Evolutionary conservation across 2,797 vertebrate species (phyloP).

Genomic region (Xenentodon cancila): DNA sequence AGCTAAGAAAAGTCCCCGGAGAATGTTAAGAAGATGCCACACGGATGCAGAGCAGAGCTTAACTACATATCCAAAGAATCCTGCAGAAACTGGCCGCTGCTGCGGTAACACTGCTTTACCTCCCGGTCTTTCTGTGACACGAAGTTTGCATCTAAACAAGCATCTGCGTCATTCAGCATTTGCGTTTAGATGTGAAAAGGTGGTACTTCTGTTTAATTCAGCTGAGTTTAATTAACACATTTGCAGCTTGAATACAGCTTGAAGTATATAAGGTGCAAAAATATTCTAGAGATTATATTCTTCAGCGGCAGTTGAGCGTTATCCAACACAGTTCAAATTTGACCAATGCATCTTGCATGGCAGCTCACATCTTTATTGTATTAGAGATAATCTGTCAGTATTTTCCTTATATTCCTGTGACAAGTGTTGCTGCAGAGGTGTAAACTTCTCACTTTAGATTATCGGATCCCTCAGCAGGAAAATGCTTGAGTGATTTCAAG

Average conservation of each 20-base stretch:
- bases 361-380: too few relatives aligned
- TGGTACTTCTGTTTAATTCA: too few relatives aligned
- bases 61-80: conserved; percentile 1
- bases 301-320: too few relatives aligned
- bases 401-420: background rate
- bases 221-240: too few relatives aligned
- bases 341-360: too few relatives aligned
- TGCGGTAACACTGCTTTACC: conserved; percentile 8
- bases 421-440: conserved; percentile 17
- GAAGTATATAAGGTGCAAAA: background rate
- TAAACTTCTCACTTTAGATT: conserved; percentile 28
- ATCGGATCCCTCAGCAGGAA: conserved; percentile 18
- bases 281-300: background rate
- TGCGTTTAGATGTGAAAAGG: too few relatives aligned
- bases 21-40: background rate
- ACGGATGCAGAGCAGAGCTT: conserved; percentile 3
- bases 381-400: too few relatives aligned
- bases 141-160: background rate
- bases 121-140: background rate
- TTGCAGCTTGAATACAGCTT: too few relatives aligned
- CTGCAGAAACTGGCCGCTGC: conserved; percentile 9
- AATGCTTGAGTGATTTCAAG: conserved; percentile 30
- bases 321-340: too few relatives aligned
- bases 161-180: too few relatives aligned
- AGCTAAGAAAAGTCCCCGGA: too few relatives aligned